Percentiles rank a stretch among this genome's conserved stretches.
These are phyloP conservation scores for Alectura lathami DNA, from an alignment of 2,113 vertebrate genomes.

Conservation along the genomic window DNA sequence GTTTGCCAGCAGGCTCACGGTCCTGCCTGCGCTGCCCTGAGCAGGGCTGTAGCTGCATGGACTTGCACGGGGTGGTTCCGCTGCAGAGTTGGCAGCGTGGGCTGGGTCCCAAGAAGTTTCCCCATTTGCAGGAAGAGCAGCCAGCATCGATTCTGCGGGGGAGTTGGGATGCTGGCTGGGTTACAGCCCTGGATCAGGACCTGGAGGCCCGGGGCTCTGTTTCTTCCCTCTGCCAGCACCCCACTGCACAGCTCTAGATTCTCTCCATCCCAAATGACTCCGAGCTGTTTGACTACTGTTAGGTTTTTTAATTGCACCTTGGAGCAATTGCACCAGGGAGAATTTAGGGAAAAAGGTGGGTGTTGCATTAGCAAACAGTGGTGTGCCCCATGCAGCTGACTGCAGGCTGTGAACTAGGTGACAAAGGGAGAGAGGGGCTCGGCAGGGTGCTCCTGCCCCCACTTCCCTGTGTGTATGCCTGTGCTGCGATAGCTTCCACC, in stretches of 20 bases:
- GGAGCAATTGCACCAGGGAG: not conserved
- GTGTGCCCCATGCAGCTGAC: not conserved
- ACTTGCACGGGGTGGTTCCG: not conserved
- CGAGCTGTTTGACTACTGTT: not conserved
- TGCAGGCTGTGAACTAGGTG: not conserved
- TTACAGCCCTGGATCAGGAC: not conserved
- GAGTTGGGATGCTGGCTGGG: not conserved
- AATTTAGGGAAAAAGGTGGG: not conserved
- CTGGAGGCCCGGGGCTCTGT: not conserved
- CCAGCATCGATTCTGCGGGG: not conserved
- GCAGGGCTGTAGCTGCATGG: not conserved
- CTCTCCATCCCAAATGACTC: not conserved
- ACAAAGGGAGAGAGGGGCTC: not conserved
- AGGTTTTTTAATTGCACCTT: not conserved
- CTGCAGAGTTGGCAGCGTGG: not conserved
- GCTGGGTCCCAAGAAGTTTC: not conserved
- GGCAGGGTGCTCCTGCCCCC: not conserved
- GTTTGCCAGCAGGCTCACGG: rapidly evolving
- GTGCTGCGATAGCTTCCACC: rapidly evolving
- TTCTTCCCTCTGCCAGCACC: not conserved
- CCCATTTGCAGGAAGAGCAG: rapidly evolving
- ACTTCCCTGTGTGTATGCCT: not conserved
- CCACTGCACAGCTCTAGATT: not conserved
- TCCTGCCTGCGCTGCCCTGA: rapidly evolving
- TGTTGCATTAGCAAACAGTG: not conserved